Conservation (phyloP, 2,888 invertebrate genomes). For the Heteromyza rotundicornis region DNA sequence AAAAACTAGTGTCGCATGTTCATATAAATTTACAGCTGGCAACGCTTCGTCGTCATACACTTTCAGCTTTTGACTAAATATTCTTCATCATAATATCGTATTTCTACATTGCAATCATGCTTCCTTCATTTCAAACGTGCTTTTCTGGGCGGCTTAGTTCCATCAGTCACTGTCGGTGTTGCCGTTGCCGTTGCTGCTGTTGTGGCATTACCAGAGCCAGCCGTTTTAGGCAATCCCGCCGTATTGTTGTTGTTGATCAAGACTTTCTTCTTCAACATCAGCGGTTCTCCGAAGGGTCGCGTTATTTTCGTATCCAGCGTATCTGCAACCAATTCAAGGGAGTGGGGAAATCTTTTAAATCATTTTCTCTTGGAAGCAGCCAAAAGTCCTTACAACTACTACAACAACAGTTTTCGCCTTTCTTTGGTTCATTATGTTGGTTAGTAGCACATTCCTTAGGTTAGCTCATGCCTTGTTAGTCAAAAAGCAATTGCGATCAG, state of each 20-base stretch:
- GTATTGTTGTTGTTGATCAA: slow-evolving; percentile 25
- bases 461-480: no score
- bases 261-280: slow-evolving; percentile 66
- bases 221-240: slow-evolving; percentile 29
- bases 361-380: no score
- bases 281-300: slow-evolving; percentile 80
- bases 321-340: slow-evolving; percentile 37
- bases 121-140: slow-evolving; percentile 33
- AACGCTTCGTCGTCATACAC: neutral
- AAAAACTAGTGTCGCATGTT: neutral
- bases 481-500: no score
- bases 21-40: neutral
- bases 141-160: neutral
- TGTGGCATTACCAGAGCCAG: slow-evolving; percentile 10
- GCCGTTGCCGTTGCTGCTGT: no score
- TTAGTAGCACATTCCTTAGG: no score
- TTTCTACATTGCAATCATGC: no score
- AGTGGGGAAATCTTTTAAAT: no score
- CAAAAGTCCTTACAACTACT: no score
- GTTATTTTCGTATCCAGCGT: slow-evolving; percentile 61
- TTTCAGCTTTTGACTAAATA: neutral
- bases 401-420: no score
- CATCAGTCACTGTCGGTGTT: slow-evolving; percentile 31
- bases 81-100: no score
- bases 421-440: no score